phyloP scores from a whole-genome alignment of 2,113 vertebrate genomes.

The Odocoileus virginianus region DNA sequence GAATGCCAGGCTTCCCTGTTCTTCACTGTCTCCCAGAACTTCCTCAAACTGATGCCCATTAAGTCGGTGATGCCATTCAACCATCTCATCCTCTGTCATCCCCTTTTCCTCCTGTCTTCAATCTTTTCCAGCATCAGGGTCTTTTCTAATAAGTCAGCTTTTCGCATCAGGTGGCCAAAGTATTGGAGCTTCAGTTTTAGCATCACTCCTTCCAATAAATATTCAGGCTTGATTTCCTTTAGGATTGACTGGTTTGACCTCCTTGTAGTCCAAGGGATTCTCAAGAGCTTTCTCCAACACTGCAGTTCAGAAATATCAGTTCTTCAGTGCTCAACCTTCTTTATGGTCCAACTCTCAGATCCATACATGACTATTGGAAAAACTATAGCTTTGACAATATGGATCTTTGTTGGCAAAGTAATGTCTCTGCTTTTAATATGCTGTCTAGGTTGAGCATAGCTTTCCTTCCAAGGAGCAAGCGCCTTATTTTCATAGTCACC shows the following conservation, averaged over 20 bases:
- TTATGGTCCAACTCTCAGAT: neutral
- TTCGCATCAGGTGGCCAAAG: neutral
- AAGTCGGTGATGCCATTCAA: neutral
- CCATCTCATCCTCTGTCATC: neutral
- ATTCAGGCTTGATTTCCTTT: neutral
- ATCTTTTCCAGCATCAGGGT: neutral
- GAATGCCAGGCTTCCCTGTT: neutral
- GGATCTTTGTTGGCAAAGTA: neutral
- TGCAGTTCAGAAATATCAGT: neutral
- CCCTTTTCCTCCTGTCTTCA: neutral
- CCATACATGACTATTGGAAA: neutral
- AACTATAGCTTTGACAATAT: neutral
- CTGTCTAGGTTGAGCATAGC: neutral
- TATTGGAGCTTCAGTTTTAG: neutral
- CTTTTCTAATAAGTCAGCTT: neutral
- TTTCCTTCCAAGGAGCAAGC: neutral
- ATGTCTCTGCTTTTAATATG: neutral
- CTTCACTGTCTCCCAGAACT: neutral
- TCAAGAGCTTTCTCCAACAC: neutral
- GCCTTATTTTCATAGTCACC: neutral
- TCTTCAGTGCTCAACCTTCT: neutral
- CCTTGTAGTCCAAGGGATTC: neutral
- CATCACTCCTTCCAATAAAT: neutral
- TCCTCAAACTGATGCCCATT: neutral
- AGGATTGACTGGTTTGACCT: neutral